These are phyloP conservation scores for Phaonia tiefii DNA, from an alignment of 2,888 invertebrate species.

Conservation along the genomic window DNA sequence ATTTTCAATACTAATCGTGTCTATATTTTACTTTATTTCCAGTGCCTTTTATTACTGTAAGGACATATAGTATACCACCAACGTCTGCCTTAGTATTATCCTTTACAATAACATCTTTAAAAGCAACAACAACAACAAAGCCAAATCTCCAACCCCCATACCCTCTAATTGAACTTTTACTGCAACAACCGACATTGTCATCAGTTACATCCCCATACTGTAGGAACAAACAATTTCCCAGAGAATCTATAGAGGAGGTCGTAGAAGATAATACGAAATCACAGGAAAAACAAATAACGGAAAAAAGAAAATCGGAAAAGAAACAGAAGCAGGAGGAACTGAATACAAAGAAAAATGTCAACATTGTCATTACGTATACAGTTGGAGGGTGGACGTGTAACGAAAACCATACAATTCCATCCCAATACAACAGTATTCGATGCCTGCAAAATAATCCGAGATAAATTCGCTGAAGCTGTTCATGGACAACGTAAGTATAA, in stretches of 20 bases:
- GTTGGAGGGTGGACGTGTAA: slow-evolving; percentile 92
- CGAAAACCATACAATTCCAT: slow-evolving; percentile 99
- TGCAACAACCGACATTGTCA: neutral
- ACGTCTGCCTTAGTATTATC: slow-evolving; percentile 66
- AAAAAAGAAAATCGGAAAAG: slow-evolving; percentile 34
- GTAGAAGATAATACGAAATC: slow-evolving; percentile 17
- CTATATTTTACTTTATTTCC: neutral
- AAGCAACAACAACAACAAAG: slow-evolving; percentile 42
- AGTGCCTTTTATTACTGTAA: slow-evolving; percentile 67
- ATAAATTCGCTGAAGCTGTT: slow-evolving; percentile 95
- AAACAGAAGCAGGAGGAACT: slow-evolving; percentile 9
- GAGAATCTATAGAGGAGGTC: slow-evolving; percentile 48
- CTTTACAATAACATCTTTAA: slow-evolving; percentile 59
- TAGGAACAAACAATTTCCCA: slow-evolving; percentile 46
- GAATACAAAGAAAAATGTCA: slow-evolving; percentile 75
- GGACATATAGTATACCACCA: slow-evolving; percentile 51
- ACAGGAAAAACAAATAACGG: slow-evolving; percentile 38
- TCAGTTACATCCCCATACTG: neutral
- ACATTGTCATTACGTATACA: slow-evolving; percentile 91
- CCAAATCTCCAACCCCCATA: slow-evolving; percentile 4
- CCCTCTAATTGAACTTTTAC: neutral
- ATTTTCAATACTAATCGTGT: too few species aligned
- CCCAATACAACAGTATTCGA: slow-evolving; percentile 97
- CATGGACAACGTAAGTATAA: slow-evolving; percentile 91
- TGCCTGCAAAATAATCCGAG: slow-evolving; percentile 96